phyloP scores from a whole-genome alignment of 2,888 invertebrate genomes.

The Rhynchonema sp. region DNA sequence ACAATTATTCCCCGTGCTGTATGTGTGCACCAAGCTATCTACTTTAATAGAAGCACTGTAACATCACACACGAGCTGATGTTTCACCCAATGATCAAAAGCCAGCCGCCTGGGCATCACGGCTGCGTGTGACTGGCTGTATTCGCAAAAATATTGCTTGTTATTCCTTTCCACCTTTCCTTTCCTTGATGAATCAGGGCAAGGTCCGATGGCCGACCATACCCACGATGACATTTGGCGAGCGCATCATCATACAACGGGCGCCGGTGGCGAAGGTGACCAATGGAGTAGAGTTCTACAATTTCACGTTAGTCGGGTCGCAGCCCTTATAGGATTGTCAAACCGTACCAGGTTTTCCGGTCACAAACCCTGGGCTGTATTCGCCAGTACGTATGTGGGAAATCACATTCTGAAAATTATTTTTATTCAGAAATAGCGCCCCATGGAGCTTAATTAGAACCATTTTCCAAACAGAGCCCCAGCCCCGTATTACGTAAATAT shows the following conservation, averaged over 20 bases:
- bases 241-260: neutral
- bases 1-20: neutral
- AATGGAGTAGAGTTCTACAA: neutral
- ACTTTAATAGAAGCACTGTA: neutral
- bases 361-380: too few relatives aligned
- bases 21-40: neutral
- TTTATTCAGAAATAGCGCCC: too few relatives aligned
- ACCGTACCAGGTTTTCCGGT: too few relatives aligned
- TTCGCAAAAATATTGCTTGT: neutral
- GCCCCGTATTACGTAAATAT: too few relatives aligned
- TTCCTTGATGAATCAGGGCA: neutral
- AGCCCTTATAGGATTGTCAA: too few relatives aligned
- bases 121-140: neutral
- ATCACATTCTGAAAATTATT: too few relatives aligned
- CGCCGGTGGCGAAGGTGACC: neutral
- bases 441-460: too few relatives aligned
- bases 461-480: too few relatives aligned
- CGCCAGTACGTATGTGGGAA: too few relatives aligned
- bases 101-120: neutral
- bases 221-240: conserved; percentile 5
- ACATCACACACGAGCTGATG: neutral
- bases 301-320: neutral
- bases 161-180: neutral
- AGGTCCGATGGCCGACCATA: conserved; percentile 1
- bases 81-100: neutral